Conservation (phyloP, 2,888 invertebrate genomes). For the Agrochola macilenta region DNA sequence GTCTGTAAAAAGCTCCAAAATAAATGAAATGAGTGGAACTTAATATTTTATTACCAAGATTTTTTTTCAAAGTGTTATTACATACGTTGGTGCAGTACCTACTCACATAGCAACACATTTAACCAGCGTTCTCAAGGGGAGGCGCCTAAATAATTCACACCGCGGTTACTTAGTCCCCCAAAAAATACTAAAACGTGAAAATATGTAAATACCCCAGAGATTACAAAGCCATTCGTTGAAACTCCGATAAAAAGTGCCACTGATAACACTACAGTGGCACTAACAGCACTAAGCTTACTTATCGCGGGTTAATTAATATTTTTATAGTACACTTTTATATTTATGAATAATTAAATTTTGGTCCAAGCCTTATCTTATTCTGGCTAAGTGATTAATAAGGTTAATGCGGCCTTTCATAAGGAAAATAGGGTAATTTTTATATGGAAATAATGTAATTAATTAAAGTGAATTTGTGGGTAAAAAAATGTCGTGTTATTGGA, state of each 20-base stretch:
- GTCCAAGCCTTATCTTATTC: constrained; percentile 69
- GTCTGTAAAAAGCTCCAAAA: too few relatives aligned
- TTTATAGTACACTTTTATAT: constrained; percentile 75
- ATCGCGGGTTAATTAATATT: constrained; percentile 85
- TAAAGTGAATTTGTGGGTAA: constrained; percentile 63
- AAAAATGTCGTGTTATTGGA: constrained; percentile 41
- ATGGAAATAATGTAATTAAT: constrained; percentile 69
- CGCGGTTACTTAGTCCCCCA: constrained; percentile 15
- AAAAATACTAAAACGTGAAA: constrained; percentile 44
- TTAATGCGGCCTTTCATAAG: constrained; percentile 71
- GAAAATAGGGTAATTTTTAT: constrained; percentile 71
- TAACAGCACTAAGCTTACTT: constrained; percentile 67
- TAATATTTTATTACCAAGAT: too few relatives aligned
- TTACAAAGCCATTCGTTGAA: constrained; percentile 60
- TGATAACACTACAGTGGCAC: constrained; percentile 54
- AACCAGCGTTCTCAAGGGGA: constrained; percentile 1
- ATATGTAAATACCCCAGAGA: constrained; percentile 52
- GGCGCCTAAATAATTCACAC: constrained; percentile 19
- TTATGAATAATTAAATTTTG: constrained; percentile 71
- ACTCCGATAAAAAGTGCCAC: constrained; percentile 57
- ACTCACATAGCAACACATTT: constrained; percentile 12
- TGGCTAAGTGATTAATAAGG: constrained; percentile 72
- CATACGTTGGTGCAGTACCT: too few relatives aligned
- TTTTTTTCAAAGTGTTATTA: too few relatives aligned
- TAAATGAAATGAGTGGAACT: too few relatives aligned